A percentile compares a stretch with the other conserved stretches of the same genome.
phyloP scores from a whole-genome alignment of 2,797 vertebrate genomes.

The Xenopus petersii region DNA sequence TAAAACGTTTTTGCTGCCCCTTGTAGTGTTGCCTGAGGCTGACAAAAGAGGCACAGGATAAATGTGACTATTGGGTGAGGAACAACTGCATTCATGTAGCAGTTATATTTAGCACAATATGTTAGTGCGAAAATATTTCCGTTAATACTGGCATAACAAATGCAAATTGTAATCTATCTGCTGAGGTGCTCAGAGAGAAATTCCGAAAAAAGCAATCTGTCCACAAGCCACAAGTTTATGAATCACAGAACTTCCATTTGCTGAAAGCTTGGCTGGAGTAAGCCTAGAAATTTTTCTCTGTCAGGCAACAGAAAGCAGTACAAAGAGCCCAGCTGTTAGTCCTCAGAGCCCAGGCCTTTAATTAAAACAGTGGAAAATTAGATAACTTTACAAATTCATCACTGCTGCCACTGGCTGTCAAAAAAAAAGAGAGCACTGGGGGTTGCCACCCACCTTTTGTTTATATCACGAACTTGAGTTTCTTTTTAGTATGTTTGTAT shows the following conservation, averaged over 20 bases:
- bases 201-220: slow-evolving; percentile 67
- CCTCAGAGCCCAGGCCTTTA: slow-evolving; percentile 91
- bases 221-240: slow-evolving; percentile 71
- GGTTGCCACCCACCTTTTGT: slow-evolving; percentile 91
- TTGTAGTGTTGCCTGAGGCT: no score
- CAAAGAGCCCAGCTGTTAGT: slow-evolving; percentile 91
- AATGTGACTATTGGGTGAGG: no score
- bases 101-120: no score
- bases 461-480: slow-evolving; percentile 81
- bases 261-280: slow-evolving; percentile 80
- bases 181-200: slow-evolving; percentile 63
- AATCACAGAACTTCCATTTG: slow-evolving; percentile 68
- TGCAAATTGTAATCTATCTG: slow-evolving; percentile 60
- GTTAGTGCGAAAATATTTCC: neutral
- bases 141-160: slow-evolving; percentile 59
- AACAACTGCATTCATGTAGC: no score
- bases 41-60: no score
- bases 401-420: slow-evolving; percentile 88
- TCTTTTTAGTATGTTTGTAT: slow-evolving; percentile 63
- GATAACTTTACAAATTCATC: slow-evolving; percentile 98
- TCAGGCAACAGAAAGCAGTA: slow-evolving; percentile 89
- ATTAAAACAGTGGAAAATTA: slow-evolving; percentile 99
- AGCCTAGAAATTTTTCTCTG: slow-evolving; percentile 87
- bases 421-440: slow-evolving; percentile 68
- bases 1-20: no score